phyloP scores from a whole-genome alignment of 2,113 vertebrate species.

The Nipponia nippon region DNA sequence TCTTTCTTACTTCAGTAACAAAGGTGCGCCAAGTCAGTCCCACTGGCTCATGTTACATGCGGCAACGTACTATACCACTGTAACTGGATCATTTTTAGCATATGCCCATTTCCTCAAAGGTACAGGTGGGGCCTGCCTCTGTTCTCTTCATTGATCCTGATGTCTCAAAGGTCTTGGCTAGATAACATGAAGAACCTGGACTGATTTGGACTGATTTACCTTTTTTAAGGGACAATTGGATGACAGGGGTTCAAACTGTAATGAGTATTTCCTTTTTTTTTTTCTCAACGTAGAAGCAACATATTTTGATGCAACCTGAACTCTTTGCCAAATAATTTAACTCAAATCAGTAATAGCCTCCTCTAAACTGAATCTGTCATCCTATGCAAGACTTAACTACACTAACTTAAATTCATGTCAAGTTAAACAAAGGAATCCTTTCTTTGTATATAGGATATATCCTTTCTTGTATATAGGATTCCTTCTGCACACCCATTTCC shows the following conservation, averaged over 20 bases:
- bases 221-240: not conserved
- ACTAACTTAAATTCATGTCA: not conserved
- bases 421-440: not conserved
- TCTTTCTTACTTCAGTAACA: not conserved
- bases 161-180: not conserved
- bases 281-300: not conserved
- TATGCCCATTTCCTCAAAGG: not conserved
- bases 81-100: not conserved
- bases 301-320: not conserved
- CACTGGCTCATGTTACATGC: not conserved
- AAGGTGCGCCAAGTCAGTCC: not conserved
- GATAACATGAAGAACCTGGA: not conserved
- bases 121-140: not conserved
- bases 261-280: fast-evolving
- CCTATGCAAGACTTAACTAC: not conserved
- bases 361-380: not conserved
- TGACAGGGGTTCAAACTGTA: not conserved
- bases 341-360: not conserved
- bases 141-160: not conserved
- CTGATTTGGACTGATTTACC: not conserved
- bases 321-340: not conserved
- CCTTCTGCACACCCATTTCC: not conserved
- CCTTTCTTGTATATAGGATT: not conserved
- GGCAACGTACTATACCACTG: not conserved
- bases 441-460: no score